Evolutionary conservation across 2,888 invertebrate species (phyloP), one percentile per base, ranked within the genome.

Genomic region (Sclerodermus sp.): DNA sequence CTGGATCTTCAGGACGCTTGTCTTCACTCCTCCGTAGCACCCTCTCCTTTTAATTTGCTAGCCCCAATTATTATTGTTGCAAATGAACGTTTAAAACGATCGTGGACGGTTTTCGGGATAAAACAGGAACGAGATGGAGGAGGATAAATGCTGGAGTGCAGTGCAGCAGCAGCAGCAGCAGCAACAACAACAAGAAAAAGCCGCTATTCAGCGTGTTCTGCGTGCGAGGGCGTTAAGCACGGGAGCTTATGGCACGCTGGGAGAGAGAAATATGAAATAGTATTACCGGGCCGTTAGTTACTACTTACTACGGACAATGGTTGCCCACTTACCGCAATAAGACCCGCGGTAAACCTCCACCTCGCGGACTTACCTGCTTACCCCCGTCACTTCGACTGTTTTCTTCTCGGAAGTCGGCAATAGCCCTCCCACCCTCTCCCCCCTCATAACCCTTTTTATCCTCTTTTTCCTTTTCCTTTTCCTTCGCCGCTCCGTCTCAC

Each of bases 201-300:
- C 44, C n/a, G 45, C 16, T 6, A 15, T 23, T 10, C 38, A 8
- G 23, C 12, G 15, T 45, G 43, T 45, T 49, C 37, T 47, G 46
- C 45, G 45, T 40, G 53, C 45, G 50, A 45, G 43, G 51, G 46
- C 47, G 50, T 49, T 45, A 39, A 44, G 54, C 32, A 51, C 43
- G 44, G 16, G 46, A 45, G 45, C 43, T 49, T 46, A 45, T 41
- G 47, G 34, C 47, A 46, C 41, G 45, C 38, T 15, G 37, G 44
- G 10, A 29, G 9, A 50, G 56, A 51, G 53, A 56, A 53, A 57
- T 56, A 65, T 61, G 60, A 66, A 67, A 64, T 65, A 64, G 62
- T 62, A 58, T 61, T 57, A 62, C 60, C 57, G 54, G 62, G 58
- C 64, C 63, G 64, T 66, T 68, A 65, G 64, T 58, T 50, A 51